phyloP scores from a whole-genome alignment of 1,140 invertebrate genomes.

The Tyrophagus putrescentiae region DNA sequence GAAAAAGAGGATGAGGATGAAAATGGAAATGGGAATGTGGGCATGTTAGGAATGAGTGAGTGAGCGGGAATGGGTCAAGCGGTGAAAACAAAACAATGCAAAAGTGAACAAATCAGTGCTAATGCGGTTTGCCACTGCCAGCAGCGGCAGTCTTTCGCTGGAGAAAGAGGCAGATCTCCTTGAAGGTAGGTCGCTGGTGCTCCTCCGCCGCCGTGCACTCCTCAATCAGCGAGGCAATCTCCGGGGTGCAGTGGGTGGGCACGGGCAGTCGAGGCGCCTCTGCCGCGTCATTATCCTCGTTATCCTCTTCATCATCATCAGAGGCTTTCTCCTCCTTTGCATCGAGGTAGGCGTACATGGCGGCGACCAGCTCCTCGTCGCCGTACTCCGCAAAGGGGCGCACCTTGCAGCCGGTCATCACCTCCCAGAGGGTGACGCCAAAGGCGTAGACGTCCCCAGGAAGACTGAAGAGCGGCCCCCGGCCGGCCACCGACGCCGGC shows the following conservation, averaged over 20 bases:
- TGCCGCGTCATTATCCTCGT: too few relatives aligned
- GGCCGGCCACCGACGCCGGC: slow-evolving; percentile 82
- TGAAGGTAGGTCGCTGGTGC: slow-evolving; percentile 65
- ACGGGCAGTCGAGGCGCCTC: too few relatives aligned
- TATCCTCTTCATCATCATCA: too few relatives aligned
- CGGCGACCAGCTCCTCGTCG: slow-evolving; percentile 2
- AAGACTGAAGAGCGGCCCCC: slow-evolving; percentile 70
- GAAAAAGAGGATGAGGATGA: too few relatives aligned
- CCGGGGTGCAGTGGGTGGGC: slow-evolving; percentile 52
- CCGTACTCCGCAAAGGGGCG: background rate
- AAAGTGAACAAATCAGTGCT: too few relatives aligned
- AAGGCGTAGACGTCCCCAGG: slow-evolving; percentile 95
- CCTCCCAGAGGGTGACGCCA: slow-evolving; percentile 83
- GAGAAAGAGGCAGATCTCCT: slow-evolving; percentile 76
- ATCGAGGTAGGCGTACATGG: background rate
- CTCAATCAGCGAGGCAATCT: slow-evolving; percentile 81
- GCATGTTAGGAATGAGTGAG: too few relatives aligned
- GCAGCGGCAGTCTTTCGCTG: slow-evolving; percentile 33
- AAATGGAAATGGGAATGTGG: too few relatives aligned
- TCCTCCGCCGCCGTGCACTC: slow-evolving; percentile 83
- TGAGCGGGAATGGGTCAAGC: too few relatives aligned
- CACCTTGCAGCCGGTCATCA: slow-evolving; percentile 49
- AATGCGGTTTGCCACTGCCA: too few relatives aligned
- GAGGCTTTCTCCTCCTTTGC: background rate
- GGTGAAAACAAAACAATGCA: too few relatives aligned